These are phyloP conservation scores for Colistium nudipinnis DNA, from an alignment of 2,113 vertebrate genomes.

Conservation along the genomic window DNA sequence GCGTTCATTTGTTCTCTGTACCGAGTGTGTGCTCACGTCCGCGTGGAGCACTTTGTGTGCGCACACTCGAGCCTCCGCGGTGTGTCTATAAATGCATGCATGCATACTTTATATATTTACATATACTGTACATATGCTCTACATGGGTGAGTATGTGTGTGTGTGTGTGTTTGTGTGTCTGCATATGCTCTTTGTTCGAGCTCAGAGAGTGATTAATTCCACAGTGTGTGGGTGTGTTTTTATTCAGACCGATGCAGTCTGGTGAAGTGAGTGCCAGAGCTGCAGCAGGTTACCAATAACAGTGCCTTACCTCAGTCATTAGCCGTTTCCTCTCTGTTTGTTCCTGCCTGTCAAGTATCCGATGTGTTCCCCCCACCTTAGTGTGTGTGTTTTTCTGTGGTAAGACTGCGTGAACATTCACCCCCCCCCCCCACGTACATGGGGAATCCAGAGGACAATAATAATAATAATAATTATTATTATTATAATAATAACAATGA, in stretches of 20 bases:
- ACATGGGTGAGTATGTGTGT: slow-evolving; percentile 24
- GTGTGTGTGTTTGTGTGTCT: slow-evolving; percentile 47
- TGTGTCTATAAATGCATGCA: slow-evolving; percentile 29
- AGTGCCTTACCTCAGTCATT: slow-evolving; percentile 42
- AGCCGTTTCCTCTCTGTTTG: slow-evolving; percentile 39
- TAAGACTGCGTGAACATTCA: slow-evolving; percentile 2
- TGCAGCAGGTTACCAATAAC: slow-evolving; percentile 67
- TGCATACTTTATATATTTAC: slow-evolving; percentile 10
- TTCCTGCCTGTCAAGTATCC: slow-evolving; percentile 51
- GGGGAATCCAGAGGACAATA: slow-evolving; percentile 28
- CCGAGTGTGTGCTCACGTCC: slow-evolving; percentile 26
- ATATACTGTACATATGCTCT: neutral
- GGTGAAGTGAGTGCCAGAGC: slow-evolving; percentile 68
- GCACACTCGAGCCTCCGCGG: neutral
- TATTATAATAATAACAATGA: too few relatives aligned
- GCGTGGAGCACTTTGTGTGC: slow-evolving; percentile 33
- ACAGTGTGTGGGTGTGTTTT: slow-evolving; percentile 64
- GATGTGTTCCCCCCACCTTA: slow-evolving; percentile 48
- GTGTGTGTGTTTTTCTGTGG: slow-evolving; percentile 67
- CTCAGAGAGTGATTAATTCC: slow-evolving; percentile 54
- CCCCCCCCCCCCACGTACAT: too few relatives aligned
- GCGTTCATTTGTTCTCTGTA: slow-evolving; percentile 59
- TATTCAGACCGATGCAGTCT: slow-evolving; percentile 58
- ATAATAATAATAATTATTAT: too few relatives aligned
- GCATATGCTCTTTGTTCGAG: slow-evolving; percentile 56